Percentiles rank a stretch among this genome's conserved stretches.
Evolutionary conservation across 2,113 vertebrate species (phyloP).

Genomic region (Pipa parva): DNA sequence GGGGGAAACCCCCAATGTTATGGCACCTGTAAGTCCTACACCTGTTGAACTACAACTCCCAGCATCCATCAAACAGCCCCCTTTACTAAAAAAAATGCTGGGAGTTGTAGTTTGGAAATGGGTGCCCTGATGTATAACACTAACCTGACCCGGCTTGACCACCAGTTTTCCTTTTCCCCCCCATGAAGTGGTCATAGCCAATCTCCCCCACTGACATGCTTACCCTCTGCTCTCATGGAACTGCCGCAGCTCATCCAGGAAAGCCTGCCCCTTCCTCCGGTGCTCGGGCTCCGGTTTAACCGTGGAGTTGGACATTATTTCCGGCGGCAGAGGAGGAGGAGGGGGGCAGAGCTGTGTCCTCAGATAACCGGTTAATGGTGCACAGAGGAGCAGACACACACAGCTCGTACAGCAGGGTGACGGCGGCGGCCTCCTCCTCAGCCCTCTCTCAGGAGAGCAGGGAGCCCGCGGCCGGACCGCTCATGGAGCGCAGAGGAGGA

Average conservation of each 20-base stretch:
- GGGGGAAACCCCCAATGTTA: too few relatives aligned
- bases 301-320: constrained; percentile 91
- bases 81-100: too few relatives aligned
- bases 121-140: too few relatives aligned
- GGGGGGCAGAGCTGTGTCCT: constrained; percentile 10
- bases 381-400: neutral
- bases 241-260: constrained; percentile 99
- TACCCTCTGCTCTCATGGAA: constrained; percentile 99
- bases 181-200: too few relatives aligned
- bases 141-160: too few relatives aligned
- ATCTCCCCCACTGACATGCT: constrained; percentile 19
- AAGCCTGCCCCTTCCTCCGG: constrained; percentile 98
- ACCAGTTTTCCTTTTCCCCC: too few relatives aligned
- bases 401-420: constrained; percentile 8
- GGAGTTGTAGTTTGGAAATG: too few relatives aligned
- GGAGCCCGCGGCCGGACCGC: constrained; percentile 30
- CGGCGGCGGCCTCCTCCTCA: constrained; percentile 21
- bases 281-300: constrained; percentile 95
- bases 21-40: too few relatives aligned
- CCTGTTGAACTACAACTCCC: too few relatives aligned
- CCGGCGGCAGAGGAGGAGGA: neutral
- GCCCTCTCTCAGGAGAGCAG: constrained; percentile 35
- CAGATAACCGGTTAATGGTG: constrained; percentile 25
- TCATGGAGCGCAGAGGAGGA: constrained; percentile 33
- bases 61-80: too few relatives aligned